Conservation (phyloP, 1,140 invertebrate genomes). For the Cataglyphis hispanica region DNA sequence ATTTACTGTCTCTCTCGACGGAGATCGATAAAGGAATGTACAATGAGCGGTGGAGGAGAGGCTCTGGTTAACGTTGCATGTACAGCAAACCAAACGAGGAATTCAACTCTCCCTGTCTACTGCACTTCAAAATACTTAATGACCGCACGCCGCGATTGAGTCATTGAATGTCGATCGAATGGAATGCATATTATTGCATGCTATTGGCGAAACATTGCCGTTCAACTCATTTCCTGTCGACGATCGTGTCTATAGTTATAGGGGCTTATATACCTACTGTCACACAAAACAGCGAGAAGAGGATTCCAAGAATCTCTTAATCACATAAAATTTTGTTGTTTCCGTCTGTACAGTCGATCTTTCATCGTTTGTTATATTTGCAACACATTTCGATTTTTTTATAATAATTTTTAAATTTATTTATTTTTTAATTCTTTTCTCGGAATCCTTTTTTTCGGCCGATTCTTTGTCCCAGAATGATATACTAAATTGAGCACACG, state of each 20-base stretch:
- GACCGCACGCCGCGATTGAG: constrained; percentile 37
- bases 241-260: neutral
- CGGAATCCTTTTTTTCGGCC: no score
- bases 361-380: no score
- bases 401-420: no score
- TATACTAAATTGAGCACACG: neutral
- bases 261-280: neutral
- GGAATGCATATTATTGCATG: neutral
- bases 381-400: no score
- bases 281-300: no score
- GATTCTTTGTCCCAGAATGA: no score
- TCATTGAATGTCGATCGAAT: constrained; percentile 15
- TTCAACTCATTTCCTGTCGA: neutral
- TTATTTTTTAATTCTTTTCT: no score
- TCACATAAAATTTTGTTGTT: no score
- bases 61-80: constrained; percentile 72
- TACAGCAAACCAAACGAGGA: constrained; percentile 61
- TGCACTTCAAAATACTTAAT: constrained; percentile 27
- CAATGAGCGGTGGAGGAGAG: constrained; percentile 36
- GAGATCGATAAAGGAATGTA: constrained; percentile 72
- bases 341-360: no score
- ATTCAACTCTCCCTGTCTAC: constrained; percentile 52
- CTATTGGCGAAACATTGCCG: neutral
- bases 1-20: constrained; percentile 69
- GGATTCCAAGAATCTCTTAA: neutral